A percentile compares a stretch with the other conserved stretches of the same genome.
phyloP scores from a whole-genome alignment of 2,888 invertebrate species.

The Amphimallon solstitiale region DNA sequence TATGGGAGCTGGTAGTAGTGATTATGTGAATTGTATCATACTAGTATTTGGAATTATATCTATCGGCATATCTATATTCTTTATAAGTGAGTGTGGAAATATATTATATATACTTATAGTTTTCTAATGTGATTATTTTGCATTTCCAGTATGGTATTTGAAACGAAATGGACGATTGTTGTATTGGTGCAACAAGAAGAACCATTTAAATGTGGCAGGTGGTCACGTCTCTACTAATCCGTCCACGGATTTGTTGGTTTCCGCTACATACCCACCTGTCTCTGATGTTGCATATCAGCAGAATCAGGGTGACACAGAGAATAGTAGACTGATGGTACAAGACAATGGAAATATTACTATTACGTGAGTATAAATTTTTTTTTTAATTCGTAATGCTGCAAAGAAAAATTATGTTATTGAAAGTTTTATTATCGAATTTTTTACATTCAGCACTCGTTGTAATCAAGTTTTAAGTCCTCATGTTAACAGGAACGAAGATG shows the following conservation, averaged over 20 bases:
- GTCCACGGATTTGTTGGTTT: slow-evolving; percentile 79
- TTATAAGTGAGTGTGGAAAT: slow-evolving; percentile 19
- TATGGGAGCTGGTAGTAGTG: slow-evolving; percentile 20
- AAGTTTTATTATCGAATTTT: background rate
- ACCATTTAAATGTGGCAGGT: slow-evolving; percentile 66
- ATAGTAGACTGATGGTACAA: slow-evolving; percentile 75
- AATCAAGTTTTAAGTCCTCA: background rate
- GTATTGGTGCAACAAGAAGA: slow-evolving; percentile 58
- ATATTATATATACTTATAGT: background rate
- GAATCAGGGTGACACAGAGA: slow-evolving; percentile 74
- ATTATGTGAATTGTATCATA: slow-evolving; percentile 32
- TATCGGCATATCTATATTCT: slow-evolving; percentile 17
- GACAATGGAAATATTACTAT: slow-evolving; percentile 71
- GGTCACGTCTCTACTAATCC: slow-evolving; percentile 69
- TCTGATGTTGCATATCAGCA: slow-evolving; percentile 74
- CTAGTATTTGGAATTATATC: slow-evolving; percentile 30
- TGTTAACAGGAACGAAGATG: slow-evolving; percentile 69
- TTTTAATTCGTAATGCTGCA: too few species aligned
- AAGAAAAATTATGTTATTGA: too few species aligned
- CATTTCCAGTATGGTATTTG: slow-evolving; percentile 56
- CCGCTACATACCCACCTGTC: slow-evolving; percentile 80
- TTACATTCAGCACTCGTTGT: background rate
- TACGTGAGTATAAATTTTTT: slow-evolving; percentile 66
- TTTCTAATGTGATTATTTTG: background rate
- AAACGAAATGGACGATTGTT: slow-evolving; percentile 53